A percentile compares a stretch with the other conserved stretches of the same genome.
These are phyloP conservation scores for Bruchidius siliquastri DNA, from an alignment of 2,888 invertebrate species.

Conservation along the genomic window DNA sequence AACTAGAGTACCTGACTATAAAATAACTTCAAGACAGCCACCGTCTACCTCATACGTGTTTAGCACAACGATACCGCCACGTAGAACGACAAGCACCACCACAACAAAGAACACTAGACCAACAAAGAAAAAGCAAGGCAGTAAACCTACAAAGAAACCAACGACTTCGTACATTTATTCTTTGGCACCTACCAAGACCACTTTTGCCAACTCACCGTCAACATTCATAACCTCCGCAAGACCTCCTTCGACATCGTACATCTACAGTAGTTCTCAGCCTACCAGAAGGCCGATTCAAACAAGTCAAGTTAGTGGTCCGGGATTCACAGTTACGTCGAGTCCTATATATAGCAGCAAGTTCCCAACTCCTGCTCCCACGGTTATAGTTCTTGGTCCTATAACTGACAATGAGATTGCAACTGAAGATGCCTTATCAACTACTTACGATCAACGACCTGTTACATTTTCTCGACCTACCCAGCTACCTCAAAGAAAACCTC, in stretches of 20 bases:
- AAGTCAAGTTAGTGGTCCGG: slow-evolving; percentile 33
- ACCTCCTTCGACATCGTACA: slow-evolving; percentile 48
- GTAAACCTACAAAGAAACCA: slow-evolving; percentile 36
- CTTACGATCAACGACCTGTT: slow-evolving; percentile 37
- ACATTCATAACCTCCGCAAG: slow-evolving; percentile 35
- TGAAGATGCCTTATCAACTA: slow-evolving; percentile 19
- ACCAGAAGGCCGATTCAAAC: slow-evolving; percentile 27
- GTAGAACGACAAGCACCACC: slow-evolving; percentile 21
- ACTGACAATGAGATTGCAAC: slow-evolving; percentile 34
- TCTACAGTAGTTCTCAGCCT: slow-evolving; percentile 36
- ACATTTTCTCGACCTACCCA: slow-evolving; percentile 24
- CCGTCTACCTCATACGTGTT: slow-evolving; percentile 49
- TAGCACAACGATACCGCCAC: slow-evolving; percentile 43
- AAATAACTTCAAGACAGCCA: slow-evolving; percentile 34
- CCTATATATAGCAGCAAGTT: slow-evolving; percentile 23
- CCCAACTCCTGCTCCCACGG: slow-evolving; percentile 53
- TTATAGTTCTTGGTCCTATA: slow-evolving; percentile 56
- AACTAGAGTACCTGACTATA: slow-evolving; percentile 7
- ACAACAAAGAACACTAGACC: slow-evolving; percentile 49
- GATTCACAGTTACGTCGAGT: slow-evolving; percentile 33
- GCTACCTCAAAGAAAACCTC: slow-evolving; percentile 45
- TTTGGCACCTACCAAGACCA: slow-evolving; percentile 39
- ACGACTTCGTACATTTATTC: slow-evolving; percentile 12
- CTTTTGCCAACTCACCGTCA: slow-evolving; percentile 32
- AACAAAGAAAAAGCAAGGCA: slow-evolving; percentile 17